Evolutionary conservation across 2,888 invertebrate genomes (phyloP).

Genomic region (Phrixothrix hirtus): DNA sequence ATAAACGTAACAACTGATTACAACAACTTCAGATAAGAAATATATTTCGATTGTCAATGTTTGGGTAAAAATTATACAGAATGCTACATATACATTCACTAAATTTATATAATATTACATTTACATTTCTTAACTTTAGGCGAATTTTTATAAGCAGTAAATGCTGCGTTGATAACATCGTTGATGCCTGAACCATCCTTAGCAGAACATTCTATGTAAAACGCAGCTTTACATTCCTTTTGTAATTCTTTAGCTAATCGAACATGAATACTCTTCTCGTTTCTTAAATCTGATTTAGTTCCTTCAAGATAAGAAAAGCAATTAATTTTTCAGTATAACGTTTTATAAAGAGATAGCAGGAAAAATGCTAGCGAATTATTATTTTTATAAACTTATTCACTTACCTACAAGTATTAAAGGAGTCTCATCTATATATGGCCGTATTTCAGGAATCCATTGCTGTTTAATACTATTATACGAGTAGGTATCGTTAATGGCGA

Average conservation of each 20-base stretch:
- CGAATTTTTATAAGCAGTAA: not conserved
- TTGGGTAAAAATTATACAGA: too few relatives aligned
- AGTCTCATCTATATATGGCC: slow-evolving; percentile 23
- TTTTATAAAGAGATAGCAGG: too few relatives aligned
- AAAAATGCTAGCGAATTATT: too few relatives aligned
- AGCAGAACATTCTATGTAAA: slow-evolving; percentile 39
- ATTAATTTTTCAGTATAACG: too few relatives aligned
- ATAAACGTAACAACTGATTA: too few relatives aligned
- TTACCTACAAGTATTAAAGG: slow-evolving; percentile 38
- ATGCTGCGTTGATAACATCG: slow-evolving; percentile 32
- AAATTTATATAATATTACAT: not conserved
- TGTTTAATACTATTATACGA: slow-evolving; percentile 35
- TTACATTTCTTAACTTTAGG: not conserved
- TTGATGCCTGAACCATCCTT: slow-evolving; percentile 34
- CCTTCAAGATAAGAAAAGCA: too few relatives aligned
- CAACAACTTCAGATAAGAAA: too few relatives aligned
- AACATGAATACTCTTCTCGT: not conserved
- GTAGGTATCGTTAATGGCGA: slow-evolving; percentile 35
- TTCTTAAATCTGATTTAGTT: not conserved
- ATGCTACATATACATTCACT: too few relatives aligned
- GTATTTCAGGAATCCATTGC: slow-evolving; percentile 37
- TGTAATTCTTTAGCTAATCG: slow-evolving; percentile 13
- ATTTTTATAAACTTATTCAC: too few relatives aligned
- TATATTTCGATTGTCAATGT: too few relatives aligned
- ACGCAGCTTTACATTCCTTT: slow-evolving; percentile 36